Conservation (phyloP, 2,113 vertebrate genomes). For the Lanius collurio region DNA sequence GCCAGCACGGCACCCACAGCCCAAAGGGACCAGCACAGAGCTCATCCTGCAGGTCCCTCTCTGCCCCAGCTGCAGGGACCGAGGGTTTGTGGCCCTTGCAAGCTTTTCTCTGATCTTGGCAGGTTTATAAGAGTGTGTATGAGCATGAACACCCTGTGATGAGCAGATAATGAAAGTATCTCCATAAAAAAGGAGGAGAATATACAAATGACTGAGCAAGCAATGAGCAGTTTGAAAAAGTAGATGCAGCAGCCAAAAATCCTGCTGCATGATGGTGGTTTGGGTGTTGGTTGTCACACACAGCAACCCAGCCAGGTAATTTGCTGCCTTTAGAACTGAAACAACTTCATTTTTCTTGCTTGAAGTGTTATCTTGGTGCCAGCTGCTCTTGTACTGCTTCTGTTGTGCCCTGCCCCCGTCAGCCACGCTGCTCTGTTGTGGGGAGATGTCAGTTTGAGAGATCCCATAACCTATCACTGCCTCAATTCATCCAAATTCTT, state of each 20-base stretch:
- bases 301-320: constrained; percentile 36
- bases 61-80: accelerated
- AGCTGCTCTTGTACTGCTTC: not conserved
- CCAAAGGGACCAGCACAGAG: not conserved
- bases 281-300: not conserved
- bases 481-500: not conserved
- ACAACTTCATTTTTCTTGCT: constrained; percentile 46
- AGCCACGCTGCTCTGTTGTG: accelerated
- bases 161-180: not conserved
- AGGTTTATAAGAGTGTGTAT: not conserved
- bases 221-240: not conserved
- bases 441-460: not conserved
- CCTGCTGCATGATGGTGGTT: not conserved
- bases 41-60: not conserved
- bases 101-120: not conserved
- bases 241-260: not conserved
- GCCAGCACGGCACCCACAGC: accelerated
- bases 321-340: constrained; percentile 41
- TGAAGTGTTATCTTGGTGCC: constrained; percentile 21
- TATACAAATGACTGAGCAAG: constrained; percentile 36
- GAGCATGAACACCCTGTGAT: not conserved
- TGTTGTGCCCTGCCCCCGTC: not conserved
- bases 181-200: not conserved
- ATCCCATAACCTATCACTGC: not conserved
- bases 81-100: not conserved